Conservation (phyloP, 2,888 invertebrate genomes). For the Eilema depressum region DNA sequence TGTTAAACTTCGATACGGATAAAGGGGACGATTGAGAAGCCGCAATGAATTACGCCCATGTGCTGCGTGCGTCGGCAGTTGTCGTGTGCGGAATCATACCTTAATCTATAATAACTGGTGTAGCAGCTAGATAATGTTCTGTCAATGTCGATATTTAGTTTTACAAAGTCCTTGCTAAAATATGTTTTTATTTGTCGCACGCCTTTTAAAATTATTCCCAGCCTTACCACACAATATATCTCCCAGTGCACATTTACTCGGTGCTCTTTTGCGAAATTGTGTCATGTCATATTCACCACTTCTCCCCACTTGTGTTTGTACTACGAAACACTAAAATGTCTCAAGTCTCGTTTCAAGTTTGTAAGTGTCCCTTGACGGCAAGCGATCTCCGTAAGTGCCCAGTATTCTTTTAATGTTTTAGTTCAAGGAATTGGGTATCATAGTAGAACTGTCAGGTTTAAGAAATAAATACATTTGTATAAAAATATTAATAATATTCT, state of each 20-base stretch:
- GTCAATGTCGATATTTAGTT: not conserved
- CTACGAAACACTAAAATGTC: constrained; percentile 53
- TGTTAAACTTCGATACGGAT: no score
- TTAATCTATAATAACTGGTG: no score
- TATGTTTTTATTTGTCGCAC: constrained; percentile 18
- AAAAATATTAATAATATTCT: not conserved
- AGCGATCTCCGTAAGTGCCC: constrained; percentile 47
- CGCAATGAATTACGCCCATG: no score
- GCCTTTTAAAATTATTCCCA: constrained; percentile 25
- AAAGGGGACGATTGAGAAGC: no score
- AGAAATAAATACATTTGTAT: constrained; percentile 1
- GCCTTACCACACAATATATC: constrained; percentile 37
- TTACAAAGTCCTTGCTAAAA: not conserved
- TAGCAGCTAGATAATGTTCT: not conserved
- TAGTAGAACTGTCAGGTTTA: not conserved
- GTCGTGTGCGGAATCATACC: no score
- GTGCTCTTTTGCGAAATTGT: constrained; percentile 51
- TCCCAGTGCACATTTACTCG: constrained; percentile 32
- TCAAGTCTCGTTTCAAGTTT: constrained; percentile 51
- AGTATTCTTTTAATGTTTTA: constrained; percentile 55
- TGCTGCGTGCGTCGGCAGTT: no score
- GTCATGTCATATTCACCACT: constrained; percentile 51
- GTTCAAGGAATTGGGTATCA: constrained; percentile 34
- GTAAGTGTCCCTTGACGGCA: constrained; percentile 44
- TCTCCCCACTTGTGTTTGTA: constrained; percentile 36